Evolutionary conservation across 2,888 invertebrate genomes (phyloP).

Genomic region (Platycnemis pennipes): DNA sequence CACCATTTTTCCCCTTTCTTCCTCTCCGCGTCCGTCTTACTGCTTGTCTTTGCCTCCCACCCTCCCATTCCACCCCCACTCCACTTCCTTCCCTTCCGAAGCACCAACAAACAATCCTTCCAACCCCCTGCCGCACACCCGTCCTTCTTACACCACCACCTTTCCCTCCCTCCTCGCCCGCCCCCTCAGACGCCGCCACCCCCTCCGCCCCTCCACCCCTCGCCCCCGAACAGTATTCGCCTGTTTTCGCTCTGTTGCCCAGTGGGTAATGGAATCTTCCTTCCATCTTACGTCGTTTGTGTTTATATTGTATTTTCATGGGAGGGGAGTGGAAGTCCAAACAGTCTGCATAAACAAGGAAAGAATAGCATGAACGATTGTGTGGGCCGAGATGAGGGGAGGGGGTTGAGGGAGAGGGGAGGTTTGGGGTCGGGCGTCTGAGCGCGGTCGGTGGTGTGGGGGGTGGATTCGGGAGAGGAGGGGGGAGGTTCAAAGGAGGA

Average conservation of each 20-base stretch:
- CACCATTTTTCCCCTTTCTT: background rate
- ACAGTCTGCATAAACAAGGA: slow-evolving; percentile 66
- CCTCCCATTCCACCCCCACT: background rate
- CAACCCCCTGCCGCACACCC: background rate
- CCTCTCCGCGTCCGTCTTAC: slow-evolving; percentile 20
- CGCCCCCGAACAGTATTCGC: slow-evolving; percentile 22
- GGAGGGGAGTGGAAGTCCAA: slow-evolving; percentile 63
- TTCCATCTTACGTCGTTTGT: slow-evolving; percentile 67
- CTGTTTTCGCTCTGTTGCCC: slow-evolving; percentile 67
- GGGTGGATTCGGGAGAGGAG: background rate
- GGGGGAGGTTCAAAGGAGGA: background rate
- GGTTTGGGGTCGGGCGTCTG: background rate
- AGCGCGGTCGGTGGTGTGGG: background rate
- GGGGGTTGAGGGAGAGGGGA: background rate
- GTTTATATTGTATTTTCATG: slow-evolving; percentile 67
- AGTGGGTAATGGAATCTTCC: slow-evolving; percentile 65
- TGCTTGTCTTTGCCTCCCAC: slow-evolving; percentile 40
- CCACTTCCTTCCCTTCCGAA: background rate
- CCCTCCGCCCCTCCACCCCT: background rate
- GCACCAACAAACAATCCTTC: slow-evolving; percentile 60
- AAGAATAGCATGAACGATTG: slow-evolving; percentile 63
- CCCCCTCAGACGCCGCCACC: background rate
- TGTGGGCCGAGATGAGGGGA: background rate
- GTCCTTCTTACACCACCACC: background rate
- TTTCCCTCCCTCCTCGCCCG: background rate